Conservation (phyloP, 2,113 vertebrate genomes). For the Zapus hudsonius region DNA sequence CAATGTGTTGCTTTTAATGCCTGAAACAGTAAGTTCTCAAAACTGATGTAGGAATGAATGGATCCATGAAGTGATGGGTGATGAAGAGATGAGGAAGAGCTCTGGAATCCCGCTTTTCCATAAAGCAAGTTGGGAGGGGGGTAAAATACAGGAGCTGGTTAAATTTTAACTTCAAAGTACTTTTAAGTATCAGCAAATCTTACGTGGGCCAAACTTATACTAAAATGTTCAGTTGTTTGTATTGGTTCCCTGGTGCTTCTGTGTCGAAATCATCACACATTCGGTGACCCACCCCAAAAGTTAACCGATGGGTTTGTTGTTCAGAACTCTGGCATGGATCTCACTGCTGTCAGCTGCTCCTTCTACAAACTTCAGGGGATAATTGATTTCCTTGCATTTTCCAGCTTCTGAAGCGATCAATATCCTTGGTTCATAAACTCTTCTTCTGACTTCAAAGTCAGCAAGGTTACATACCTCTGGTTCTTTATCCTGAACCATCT, state of each 20-base stretch:
- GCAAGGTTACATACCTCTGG: neutral
- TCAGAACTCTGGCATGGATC: neutral
- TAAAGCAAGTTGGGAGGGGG: neutral
- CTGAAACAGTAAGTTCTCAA: neutral
- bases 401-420: neutral
- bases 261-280: neutral
- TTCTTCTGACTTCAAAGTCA: neutral
- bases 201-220: neutral
- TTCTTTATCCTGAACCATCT: neutral
- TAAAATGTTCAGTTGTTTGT: neutral
- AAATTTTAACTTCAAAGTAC: conserved; percentile 33
- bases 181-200: neutral
- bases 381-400: neutral
- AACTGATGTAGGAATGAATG: neutral
- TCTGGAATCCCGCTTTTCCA: neutral
- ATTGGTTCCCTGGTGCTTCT: neutral
- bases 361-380: neutral
- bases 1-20: neutral
- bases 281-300: neutral
- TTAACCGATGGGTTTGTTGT: neutral
- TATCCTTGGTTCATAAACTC: neutral
- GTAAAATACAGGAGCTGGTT: neutral
- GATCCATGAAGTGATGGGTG: neutral
- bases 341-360: neutral
- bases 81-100: neutral